Conservation (phyloP, 2,113 vertebrate genomes). For the Podocnemis expansa region DNA sequence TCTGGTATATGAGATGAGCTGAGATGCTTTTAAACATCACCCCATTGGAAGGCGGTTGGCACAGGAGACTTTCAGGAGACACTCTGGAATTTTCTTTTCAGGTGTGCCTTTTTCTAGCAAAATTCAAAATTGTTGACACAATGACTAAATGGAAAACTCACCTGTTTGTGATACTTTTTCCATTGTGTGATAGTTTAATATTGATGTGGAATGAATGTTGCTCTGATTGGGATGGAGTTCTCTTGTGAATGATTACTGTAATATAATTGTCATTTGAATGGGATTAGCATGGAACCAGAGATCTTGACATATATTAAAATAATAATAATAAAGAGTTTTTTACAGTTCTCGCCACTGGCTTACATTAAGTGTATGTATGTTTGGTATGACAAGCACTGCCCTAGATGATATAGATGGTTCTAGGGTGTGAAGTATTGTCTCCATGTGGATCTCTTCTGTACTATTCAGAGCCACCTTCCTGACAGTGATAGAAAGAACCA, state of each 20-base stretch:
- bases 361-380: not conserved
- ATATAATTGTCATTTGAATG: not conserved
- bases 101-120: not conserved
- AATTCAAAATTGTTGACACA: not conserved
- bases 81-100: not conserved
- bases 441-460: not conserved
- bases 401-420: not conserved
- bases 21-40: not conserved
- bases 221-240: not conserved
- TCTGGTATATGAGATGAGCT: not conserved
- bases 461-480: not conserved
- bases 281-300: not conserved
- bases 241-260: not conserved
- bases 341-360: not conserved
- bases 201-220: not conserved
- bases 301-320: not conserved
- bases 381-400: not conserved
- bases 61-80: not conserved
- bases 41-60: not conserved
- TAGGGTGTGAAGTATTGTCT: not conserved
- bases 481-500: not conserved
- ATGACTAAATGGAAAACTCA: not conserved
- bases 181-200: not conserved
- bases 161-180: not conserved
- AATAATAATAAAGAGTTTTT: not conserved